Base-by-base conservation (phyloP, 2,888 invertebrate species). In the Tetrapedia diversipes region DNA sequence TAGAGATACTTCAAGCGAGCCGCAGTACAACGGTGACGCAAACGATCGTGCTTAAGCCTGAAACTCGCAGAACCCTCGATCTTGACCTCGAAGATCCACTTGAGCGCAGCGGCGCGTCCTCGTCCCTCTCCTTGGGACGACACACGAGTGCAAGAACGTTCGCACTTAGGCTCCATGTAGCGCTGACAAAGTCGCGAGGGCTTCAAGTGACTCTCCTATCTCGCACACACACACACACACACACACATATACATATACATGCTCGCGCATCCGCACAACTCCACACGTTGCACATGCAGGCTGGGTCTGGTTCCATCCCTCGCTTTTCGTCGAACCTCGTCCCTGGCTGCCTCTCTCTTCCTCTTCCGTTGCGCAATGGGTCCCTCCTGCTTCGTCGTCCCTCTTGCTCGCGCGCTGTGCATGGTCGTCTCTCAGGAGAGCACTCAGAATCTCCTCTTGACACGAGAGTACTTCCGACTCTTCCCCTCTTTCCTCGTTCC, bases 371-470 rank as follows among this genome's bases (percentile, higher is more conserved):
- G 71, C 61, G 8, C 4, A 14, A 16, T 16, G 2, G 29, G 51
- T 27, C 41, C 19, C 41, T 6, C 14, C 43, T n/a, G 14, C 41
- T 6, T 59, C 22, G 60, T 49, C 39, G 49, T 10, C 24, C 29
- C 69, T 64, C 61, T 57, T 47, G 47, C 67, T 69, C 65, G 64
- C 78, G 68, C 75, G 47, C 80, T 77, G 78, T 80, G 82, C 77
- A 78, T 75, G 71, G 72, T 82, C 84, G 75, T 81, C 83, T 87
- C 87, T 83, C 86, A 80, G 81, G 89, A 90, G 90, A 87, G 86
- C 90, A 89, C 90, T 89, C 86, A 86, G 89, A 86, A 86, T 88
- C 87, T 88, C 88, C 89, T 88, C 89, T 89, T 87, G 86, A 88
- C 90, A 89, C 88, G 84, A 90, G 89, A 81, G 88, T 83, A 83